Conservation (phyloP, 2,113 vertebrate species). For the Bostrychus sinensis region DNA sequence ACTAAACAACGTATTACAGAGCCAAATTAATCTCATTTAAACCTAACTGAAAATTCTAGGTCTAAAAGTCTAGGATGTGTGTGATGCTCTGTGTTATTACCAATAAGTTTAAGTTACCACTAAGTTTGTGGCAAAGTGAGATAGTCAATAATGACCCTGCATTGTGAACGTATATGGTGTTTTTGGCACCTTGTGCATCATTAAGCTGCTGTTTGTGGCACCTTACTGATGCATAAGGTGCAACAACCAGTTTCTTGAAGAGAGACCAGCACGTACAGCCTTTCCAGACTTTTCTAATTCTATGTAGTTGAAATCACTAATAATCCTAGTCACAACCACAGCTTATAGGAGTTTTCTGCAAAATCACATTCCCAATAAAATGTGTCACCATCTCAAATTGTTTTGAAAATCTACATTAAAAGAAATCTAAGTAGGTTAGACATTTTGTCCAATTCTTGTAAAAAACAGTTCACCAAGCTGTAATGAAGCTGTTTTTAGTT, state of each 20-base stretch:
- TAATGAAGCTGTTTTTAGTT: not conserved
- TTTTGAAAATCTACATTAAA: not conserved
- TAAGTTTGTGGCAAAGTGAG: too few species aligned
- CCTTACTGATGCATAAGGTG: slow-evolving; percentile 74
- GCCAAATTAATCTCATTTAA: too few species aligned
- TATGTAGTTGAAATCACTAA: slow-evolving; percentile 26
- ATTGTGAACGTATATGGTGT: too few species aligned
- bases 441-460: slow-evolving; percentile 4
- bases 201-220: too few species aligned
- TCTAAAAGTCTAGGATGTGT: too few species aligned
- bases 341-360: slow-evolving; percentile 36
- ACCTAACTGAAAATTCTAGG: too few species aligned
- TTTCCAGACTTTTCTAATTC: not conserved
- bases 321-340: slow-evolving; percentile 29
- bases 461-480: too few species aligned
- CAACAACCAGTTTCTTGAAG: slow-evolving; percentile 64
- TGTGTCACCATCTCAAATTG: slow-evolving; percentile 18
- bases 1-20: slow-evolving; percentile 8
- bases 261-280: slow-evolving; percentile 26
- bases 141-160: too few species aligned
- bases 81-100: not conserved
- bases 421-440: not conserved
- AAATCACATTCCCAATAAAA: slow-evolving; percentile 38
- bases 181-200: too few species aligned
- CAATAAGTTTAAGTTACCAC: too few species aligned